Evolutionary conservation across 2,113 vertebrate species (phyloP), one percentile per base, ranked within the genome.

Genomic region (Protobothrops mucrosquamatus): DNA sequence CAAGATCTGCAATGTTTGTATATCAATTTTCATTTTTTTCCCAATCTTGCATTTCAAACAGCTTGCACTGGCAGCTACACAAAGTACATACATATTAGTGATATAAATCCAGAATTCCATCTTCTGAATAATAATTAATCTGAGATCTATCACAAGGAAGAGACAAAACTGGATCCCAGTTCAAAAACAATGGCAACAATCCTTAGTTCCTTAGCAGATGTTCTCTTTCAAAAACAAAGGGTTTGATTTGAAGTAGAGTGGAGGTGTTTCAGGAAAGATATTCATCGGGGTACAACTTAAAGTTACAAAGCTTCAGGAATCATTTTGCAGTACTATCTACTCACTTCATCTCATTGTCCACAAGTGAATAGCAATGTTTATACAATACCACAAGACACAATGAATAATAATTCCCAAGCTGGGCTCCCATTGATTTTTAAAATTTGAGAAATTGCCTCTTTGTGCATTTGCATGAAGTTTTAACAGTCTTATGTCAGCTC

Each of bases 51-150:
- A 96, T 97, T 96, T 95, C 93, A 89, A 97, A 89, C 3, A 88
- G 92, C 88, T 92, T 93, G 91, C 87, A 46, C 29, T 91, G 92
- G 94, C 96, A 96, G 87, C 89, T 94, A 95, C 94, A 97, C 94
- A 96, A 95, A 93, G 93, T 96, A 96, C 95, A 39, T 96, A 91
- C 92, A 97, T 98, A 97, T 95, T 96, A 96, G 95, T 94, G 93
- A 96, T 94, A 96, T 96, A 97, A 97, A 97, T 97, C 95, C 97
- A 95, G 91, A 88, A 89, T 97, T 95, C 93, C 94, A 93, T 93
- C n/a, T 90, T 90, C 93, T 91, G 96, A 97, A 96, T 97, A 95
- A 96, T 92, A 93, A 96, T 93, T 95, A 93, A 97, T 95, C 89
- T 94, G 88, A 89, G 87, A 23, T 91, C 94, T 9, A 55, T 59